Percentiles rank a stretch among this genome's conserved stretches.
These are phyloP conservation scores for Platanista minor DNA, from an alignment of 2,113 vertebrate genomes.

Conservation along the genomic window DNA sequence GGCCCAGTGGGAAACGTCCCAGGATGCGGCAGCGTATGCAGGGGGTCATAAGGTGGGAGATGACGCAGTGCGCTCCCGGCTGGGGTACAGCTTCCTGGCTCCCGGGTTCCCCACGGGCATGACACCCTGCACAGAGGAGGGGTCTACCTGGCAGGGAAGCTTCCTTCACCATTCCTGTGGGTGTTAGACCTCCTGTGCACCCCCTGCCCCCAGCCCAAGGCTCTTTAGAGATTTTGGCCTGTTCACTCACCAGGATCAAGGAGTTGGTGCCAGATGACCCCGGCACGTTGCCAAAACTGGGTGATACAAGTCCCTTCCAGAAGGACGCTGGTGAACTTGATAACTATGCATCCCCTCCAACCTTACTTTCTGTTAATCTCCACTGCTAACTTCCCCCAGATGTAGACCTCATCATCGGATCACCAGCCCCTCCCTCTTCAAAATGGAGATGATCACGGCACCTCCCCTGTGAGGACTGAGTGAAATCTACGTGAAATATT, in stretches of 20 bases:
- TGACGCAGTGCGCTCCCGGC: fast-evolving
- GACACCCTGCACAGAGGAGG: neutral
- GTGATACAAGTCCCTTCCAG: neutral
- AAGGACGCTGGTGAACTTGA: neutral
- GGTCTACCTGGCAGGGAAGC: neutral
- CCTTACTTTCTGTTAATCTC: neutral
- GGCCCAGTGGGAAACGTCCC: neutral
- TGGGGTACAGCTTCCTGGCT: neutral
- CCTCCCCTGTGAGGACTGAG: neutral
- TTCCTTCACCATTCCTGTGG: neutral
- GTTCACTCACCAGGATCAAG: neutral
- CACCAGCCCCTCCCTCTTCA: neutral
- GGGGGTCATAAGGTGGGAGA: neutral
- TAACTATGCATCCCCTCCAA: neutral
- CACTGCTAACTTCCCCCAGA: neutral
- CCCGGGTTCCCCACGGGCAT: neutral
- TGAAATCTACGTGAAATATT: fast-evolving
- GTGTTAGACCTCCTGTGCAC: neutral
- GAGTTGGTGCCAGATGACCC: too few species aligned
- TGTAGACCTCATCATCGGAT: neutral
- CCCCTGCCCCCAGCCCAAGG: neutral
- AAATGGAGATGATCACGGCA: fast-evolving
- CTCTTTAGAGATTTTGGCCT: neutral
- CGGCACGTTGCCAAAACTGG: neutral
- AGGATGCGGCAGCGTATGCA: fast-evolving